These are phyloP conservation scores for Hypercompe scribonia DNA, from an alignment of 2,888 invertebrate species.

Conservation along the genomic window DNA sequence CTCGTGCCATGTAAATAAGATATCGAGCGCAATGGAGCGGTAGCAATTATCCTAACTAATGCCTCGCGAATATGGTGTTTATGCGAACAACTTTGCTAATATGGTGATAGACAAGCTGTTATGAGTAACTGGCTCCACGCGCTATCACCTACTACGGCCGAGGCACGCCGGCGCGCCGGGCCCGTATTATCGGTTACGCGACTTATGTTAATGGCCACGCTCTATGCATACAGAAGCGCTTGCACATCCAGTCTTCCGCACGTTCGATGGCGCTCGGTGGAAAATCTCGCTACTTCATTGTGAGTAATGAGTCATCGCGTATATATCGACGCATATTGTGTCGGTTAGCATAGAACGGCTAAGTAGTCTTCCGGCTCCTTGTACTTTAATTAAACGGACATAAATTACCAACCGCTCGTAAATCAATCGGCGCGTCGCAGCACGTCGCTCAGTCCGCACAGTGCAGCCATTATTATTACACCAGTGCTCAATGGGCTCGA, in stretches of 20 bases:
- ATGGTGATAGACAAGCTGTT: slow-evolving; percentile 45
- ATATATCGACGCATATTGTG: too few species aligned
- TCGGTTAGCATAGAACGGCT: slow-evolving; percentile 33
- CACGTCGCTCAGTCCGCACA: slow-evolving; percentile 45
- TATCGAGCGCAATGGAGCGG: slow-evolving; percentile 38
- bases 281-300: slow-evolving; percentile 8
- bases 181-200: slow-evolving; percentile 33
- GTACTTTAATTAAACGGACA: slow-evolving; percentile 82
- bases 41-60: slow-evolving; percentile 60
- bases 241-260: slow-evolving; percentile 29
- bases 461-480: slow-evolving; percentile 52
- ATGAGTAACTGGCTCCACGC: slow-evolving; percentile 49
- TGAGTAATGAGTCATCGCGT: slow-evolving; percentile 51
- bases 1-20: slow-evolving; percentile 58
- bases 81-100: slow-evolving; percentile 45
- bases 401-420: slow-evolving; percentile 73
- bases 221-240: slow-evolving; percentile 26
- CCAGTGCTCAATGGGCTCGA: slow-evolving; percentile 64
- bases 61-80: slow-evolving; percentile 57
- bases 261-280: not conserved
- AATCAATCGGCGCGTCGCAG: slow-evolving; percentile 73
- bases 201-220: slow-evolving; percentile 42
- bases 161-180: slow-evolving; percentile 20
- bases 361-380: slow-evolving; percentile 73
- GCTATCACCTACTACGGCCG: slow-evolving; percentile 39